These are phyloP conservation scores for Phrynocephalus forsythii DNA, from an alignment of 2,797 vertebrate genomes.

Conservation along the genomic window DNA sequence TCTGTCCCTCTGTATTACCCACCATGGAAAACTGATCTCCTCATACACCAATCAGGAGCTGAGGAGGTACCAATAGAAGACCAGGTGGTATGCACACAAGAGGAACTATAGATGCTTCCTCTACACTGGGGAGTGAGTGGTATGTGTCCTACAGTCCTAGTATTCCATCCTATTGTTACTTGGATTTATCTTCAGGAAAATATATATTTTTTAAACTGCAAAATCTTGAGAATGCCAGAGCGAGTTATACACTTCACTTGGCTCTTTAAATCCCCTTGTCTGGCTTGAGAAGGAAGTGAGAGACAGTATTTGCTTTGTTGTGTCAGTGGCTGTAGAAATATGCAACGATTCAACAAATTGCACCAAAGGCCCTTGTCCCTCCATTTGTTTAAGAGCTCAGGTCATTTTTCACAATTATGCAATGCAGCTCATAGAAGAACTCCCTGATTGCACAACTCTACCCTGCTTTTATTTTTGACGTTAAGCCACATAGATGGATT, in stretches of 20 bases:
- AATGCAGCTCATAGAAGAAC: slow-evolving; percentile 64
- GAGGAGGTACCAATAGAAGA: not conserved
- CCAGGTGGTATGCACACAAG: not conserved
- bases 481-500: slow-evolving; percentile 33
- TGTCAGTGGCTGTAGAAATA: slow-evolving; percentile 41
- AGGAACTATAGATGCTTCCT: not conserved
- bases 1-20: not conserved
- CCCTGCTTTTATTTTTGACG: slow-evolving; percentile 35
- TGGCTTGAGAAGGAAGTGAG: not conserved
- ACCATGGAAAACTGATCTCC: not conserved
- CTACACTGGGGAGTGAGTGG: not conserved
- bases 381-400: slow-evolving; percentile 48
- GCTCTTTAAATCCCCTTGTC: not conserved
- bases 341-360: slow-evolving; percentile 20
- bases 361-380: not conserved
- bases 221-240: not conserved
- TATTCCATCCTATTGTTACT: not conserved
- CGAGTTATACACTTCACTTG: not conserved
- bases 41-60: not conserved
- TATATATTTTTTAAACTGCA: not conserved
- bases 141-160: not conserved
- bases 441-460: slow-evolving; percentile 60
- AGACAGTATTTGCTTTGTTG: not conserved
- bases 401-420: slow-evolving; percentile 45
- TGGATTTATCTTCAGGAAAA: not conserved